Percentiles rank a stretch among this genome's conserved stretches.
Conservation (phyloP, 92 coral and sea anemone genomes). For the Zoanthus solanderi region DNA sequence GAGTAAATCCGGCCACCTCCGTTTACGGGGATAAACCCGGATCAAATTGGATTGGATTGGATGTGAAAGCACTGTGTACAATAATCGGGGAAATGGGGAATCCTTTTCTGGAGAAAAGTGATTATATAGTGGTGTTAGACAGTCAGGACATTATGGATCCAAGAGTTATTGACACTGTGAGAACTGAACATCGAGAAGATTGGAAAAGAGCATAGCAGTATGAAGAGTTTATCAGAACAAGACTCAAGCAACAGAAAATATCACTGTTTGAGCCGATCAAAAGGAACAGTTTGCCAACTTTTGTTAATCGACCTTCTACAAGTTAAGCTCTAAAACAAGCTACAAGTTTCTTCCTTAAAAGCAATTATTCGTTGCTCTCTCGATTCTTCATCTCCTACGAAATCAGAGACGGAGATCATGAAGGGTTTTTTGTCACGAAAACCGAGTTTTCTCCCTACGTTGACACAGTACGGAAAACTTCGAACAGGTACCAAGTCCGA, state of each 20-base stretch:
- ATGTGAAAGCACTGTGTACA: slow-evolving; percentile 44
- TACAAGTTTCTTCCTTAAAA: too few species aligned
- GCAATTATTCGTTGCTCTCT: too few species aligned
- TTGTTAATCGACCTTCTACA: too few species aligned
- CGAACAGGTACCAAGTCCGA: background rate
- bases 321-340: too few species aligned
- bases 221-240: slow-evolving; percentile 35
- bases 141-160: slow-evolving; percentile 53
- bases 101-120: slow-evolving; percentile 58
- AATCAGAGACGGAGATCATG: too few species aligned
- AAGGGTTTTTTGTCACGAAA: too few species aligned
- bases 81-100: slow-evolving; percentile 59
- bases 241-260: slow-evolving; percentile 25
- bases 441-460: background rate
- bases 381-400: too few species aligned
- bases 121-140: slow-evolving; percentile 56
- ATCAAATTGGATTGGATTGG: background rate
- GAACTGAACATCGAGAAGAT: slow-evolving; percentile 13
- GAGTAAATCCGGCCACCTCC: too few species aligned
- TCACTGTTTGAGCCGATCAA: slow-evolving; percentile 25
- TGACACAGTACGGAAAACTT: background rate
- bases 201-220: slow-evolving; percentile 57
- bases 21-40: too few species aligned
- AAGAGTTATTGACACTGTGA: slow-evolving; percentile 31
- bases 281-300: slow-evolving; percentile 24